Conservation (phyloP, 2,797 vertebrate species). For the Propithecus deckenii region DNA sequence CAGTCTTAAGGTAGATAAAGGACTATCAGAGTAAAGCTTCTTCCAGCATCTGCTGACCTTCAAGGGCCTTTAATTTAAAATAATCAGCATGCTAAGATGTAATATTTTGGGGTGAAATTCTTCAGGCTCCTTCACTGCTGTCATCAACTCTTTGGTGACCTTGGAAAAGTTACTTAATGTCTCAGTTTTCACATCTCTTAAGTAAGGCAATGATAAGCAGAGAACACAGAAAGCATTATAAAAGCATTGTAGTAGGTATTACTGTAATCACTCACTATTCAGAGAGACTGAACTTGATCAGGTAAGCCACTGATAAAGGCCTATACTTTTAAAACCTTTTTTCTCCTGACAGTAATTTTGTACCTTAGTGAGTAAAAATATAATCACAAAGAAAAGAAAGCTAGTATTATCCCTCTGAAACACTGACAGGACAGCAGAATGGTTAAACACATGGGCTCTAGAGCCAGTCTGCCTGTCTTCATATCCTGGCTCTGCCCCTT, state of each 20-base stretch:
- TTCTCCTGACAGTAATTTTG: background rate
- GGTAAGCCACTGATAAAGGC: background rate
- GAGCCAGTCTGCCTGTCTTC: background rate
- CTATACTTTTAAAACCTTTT: conserved; percentile 8
- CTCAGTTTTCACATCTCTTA: conserved; percentile 25
- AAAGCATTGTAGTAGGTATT: background rate
- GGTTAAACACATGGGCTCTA: background rate
- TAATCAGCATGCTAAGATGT: background rate
- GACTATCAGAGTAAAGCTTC: background rate
- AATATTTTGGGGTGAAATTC: background rate
- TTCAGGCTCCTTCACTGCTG: background rate
- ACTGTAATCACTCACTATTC: background rate
- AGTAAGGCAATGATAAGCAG: background rate
- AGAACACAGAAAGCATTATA: background rate
- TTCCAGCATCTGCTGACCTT: background rate
- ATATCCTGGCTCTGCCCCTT: background rate
- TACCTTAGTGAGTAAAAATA: background rate
- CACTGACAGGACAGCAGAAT: background rate
- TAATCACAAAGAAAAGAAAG: background rate
- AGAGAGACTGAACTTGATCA: background rate
- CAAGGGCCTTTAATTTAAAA: background rate
- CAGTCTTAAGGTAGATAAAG: background rate
- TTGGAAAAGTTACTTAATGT: conserved; percentile 24
- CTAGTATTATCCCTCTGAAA: conserved; percentile 1
- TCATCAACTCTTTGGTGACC: background rate